A percentile compares a stretch with the other conserved stretches of the same genome.
Evolutionary conservation across 2,888 invertebrate genomes (phyloP).

Genomic region (Pheosia gnoma): DNA sequence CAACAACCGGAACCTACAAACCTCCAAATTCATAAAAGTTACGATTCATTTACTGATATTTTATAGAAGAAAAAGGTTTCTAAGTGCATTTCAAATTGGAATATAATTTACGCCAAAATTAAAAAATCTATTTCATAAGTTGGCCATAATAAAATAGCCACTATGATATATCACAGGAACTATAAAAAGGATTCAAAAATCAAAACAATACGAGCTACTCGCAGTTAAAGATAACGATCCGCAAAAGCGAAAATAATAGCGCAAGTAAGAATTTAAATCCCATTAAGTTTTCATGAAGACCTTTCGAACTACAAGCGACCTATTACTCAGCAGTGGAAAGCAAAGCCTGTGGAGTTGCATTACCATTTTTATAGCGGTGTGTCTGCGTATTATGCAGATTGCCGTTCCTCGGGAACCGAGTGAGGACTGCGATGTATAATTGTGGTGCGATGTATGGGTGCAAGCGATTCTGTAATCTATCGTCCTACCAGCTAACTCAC

Average conservation of each 20-base stretch:
- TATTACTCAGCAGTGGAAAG: conserved; percentile 55
- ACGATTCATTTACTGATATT: too few species aligned
- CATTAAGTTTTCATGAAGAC: conserved; percentile 31
- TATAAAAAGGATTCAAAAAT: too few species aligned
- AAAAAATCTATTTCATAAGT: too few species aligned
- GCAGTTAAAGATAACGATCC: not conserved
- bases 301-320: conserved; percentile 49
- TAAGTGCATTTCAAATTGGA: too few species aligned
- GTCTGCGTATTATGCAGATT: conserved; percentile 79
- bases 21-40: too few species aligned
- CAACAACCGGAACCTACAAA: too few species aligned
- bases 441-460: conserved; percentile 25
- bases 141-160: too few species aligned
- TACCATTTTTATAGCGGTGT: conserved; percentile 80
- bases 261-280: conserved; percentile 11
- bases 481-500: too few species aligned
- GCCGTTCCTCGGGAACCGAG: conserved; percentile 60
- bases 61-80: too few species aligned
- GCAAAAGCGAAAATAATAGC: not conserved
- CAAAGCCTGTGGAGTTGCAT: conserved; percentile 60
- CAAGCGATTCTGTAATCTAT: conserved; percentile 17
- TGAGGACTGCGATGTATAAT: conserved; percentile 50
- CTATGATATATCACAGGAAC: too few species aligned
- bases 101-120: too few species aligned
- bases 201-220: too few species aligned